Evolutionary conservation across 2,797 vertebrate genomes (phyloP).

Genomic region (Peromyscus melanophrys): DNA sequence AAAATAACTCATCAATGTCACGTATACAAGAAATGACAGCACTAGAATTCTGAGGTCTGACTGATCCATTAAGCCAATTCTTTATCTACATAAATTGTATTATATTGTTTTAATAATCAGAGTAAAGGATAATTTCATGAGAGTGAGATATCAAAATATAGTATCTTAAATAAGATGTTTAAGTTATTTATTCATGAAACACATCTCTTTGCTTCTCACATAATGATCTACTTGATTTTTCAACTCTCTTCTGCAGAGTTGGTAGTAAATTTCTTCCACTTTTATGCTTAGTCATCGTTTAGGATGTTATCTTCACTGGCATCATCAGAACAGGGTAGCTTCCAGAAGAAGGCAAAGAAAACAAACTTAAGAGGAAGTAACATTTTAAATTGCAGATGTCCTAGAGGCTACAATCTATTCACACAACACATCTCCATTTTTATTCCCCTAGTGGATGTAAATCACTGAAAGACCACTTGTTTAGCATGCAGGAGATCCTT

Average conservation of each 20-base stretch:
- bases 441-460: not conserved
- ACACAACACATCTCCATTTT: not conserved
- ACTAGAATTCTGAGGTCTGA: not conserved
- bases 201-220: not conserved
- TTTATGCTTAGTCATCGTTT: not conserved
- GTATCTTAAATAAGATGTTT: not conserved
- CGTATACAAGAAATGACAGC: not conserved
- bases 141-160: not conserved
- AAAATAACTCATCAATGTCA: not conserved
- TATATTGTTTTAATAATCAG: not conserved
- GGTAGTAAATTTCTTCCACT: not conserved
- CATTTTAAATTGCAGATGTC: not conserved
- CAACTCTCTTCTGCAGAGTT: not conserved
- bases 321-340: not conserved
- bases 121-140: not conserved
- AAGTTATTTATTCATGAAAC: not conserved
- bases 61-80: not conserved
- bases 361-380: not conserved
- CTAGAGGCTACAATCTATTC: not conserved
- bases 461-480: not conserved
- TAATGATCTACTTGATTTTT: slow-evolving; percentile 44
- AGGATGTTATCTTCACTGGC: not conserved
- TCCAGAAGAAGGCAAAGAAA: not conserved
- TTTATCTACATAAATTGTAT: not conserved
- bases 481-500: not conserved